phyloP scores from a whole-genome alignment of 2,113 vertebrate genomes.

The Tragelaphus buxtoni region DNA sequence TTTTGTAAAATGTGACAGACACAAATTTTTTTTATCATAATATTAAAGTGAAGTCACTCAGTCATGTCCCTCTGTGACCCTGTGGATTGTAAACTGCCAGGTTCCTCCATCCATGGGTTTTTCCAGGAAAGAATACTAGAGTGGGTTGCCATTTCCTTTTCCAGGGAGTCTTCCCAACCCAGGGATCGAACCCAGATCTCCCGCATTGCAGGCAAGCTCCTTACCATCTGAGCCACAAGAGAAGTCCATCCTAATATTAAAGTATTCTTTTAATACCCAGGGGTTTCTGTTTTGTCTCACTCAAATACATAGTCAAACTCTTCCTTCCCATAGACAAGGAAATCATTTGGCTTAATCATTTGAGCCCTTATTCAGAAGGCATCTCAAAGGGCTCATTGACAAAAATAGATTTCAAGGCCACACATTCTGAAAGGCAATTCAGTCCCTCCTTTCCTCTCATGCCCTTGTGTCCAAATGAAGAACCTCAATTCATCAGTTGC shows the following conservation, averaged over 20 bases:
- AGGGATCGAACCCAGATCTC: not conserved
- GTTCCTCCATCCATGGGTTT: not conserved
- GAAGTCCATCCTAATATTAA: not conserved
- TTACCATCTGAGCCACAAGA: not conserved
- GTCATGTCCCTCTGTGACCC: rapidly evolving
- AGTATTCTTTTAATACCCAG: not conserved
- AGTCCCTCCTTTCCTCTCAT: not conserved
- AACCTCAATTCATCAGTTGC: not conserved
- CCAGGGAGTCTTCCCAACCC: not conserved
- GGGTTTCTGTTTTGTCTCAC: not conserved
- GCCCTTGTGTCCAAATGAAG: not conserved
- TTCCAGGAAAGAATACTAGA: not conserved
- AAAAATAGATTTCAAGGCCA: not conserved
- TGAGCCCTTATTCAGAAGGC: not conserved
- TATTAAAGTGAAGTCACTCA: not conserved
- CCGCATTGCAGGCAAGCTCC: not conserved
- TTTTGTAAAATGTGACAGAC: not conserved
- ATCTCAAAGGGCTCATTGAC: not conserved
- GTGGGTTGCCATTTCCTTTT: not conserved
- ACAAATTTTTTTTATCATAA: not conserved
- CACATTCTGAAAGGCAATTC: not conserved
- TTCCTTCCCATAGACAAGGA: not conserved
- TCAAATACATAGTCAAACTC: not conserved
- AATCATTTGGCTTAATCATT: not conserved
- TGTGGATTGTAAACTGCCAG: not conserved